Conservation (phyloP, 2,888 invertebrate genomes). For the Asteroscopus sphinx region DNA sequence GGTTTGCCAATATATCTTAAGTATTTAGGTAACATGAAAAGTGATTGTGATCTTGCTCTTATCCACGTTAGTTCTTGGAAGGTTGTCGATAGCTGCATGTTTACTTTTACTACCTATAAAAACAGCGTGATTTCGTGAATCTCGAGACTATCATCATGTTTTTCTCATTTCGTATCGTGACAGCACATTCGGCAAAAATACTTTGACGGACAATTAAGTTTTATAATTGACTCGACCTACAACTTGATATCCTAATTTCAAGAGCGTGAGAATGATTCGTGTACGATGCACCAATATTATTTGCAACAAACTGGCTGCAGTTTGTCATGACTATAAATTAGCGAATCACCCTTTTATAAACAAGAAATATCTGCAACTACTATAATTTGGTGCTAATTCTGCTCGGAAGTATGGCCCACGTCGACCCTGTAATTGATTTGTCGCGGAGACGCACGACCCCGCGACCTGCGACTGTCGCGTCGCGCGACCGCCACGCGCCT, state of each 20-base stretch:
- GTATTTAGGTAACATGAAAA: too few relatives aligned
- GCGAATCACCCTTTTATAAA: constrained; percentile 77
- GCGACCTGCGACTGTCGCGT: constrained; percentile 61
- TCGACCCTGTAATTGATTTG: constrained; percentile 87
- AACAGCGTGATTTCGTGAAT: too few relatives aligned
- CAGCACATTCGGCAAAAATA: too few relatives aligned
- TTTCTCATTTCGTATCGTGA: too few relatives aligned
- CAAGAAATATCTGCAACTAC: constrained; percentile 78
- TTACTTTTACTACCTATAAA: too few relatives aligned
- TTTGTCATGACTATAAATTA: constrained; percentile 77
- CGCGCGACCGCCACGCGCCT: constrained; percentile 72
- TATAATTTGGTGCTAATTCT: constrained; percentile 86
- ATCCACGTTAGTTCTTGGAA: too few relatives aligned
- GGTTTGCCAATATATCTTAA: too few relatives aligned
- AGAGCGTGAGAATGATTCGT: constrained; percentile 39
- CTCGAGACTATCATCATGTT: too few relatives aligned
- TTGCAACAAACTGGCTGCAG: constrained; percentile 51
- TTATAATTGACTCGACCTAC: neutral
- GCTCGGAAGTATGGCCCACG: constrained; percentile 78
- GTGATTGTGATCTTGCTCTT: too few relatives aligned
- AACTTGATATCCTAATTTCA: neutral
- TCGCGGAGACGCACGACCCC: constrained; percentile 72
- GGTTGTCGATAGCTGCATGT: too few relatives aligned
- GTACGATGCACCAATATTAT: constrained; percentile 36
- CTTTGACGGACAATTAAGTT: neutral